These are phyloP conservation scores for Lucilia cuprina DNA, from an alignment of 1,140 invertebrate species.

Conservation along the genomic window DNA sequence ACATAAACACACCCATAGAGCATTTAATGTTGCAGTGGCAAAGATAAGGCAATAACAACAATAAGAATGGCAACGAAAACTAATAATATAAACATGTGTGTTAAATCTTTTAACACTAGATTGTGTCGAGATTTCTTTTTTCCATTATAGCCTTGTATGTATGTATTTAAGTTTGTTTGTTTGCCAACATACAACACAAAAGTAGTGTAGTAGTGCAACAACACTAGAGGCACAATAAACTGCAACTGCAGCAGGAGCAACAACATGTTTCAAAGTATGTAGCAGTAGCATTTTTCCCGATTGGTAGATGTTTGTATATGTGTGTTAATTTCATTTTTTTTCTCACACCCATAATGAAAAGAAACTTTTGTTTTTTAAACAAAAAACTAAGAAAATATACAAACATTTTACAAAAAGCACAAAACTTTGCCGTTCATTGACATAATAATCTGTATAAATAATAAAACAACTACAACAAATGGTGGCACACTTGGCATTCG, in stretches of 20 bases:
- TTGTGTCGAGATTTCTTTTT: not conserved
- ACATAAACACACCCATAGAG: not conserved
- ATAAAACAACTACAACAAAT: not conserved
- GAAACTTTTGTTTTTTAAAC: not conserved
- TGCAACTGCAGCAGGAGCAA: not conserved
- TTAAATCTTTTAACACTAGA: slow-evolving; percentile 3
- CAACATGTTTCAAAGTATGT: not conserved
- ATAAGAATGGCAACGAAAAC: not conserved
- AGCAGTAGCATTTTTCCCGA: not conserved
- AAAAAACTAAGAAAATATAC: not conserved
- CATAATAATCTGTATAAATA: not conserved
- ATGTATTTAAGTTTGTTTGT: not conserved
- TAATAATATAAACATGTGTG: not conserved
- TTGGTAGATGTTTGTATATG: not conserved
- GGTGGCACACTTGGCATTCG: not conserved
- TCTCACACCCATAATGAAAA: not conserved
- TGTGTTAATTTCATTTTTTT: not conserved
- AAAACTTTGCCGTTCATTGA: not conserved
- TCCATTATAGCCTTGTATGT: not conserved
- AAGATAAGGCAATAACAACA: not conserved
- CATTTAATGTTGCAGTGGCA: not conserved
- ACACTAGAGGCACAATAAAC: not conserved
- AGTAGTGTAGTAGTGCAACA: not conserved
- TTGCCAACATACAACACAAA: not conserved
- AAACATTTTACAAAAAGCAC: not conserved